phyloP scores from a whole-genome alignment of 92 coral and sea anemone species.

The Pocillopora meandrina region DNA sequence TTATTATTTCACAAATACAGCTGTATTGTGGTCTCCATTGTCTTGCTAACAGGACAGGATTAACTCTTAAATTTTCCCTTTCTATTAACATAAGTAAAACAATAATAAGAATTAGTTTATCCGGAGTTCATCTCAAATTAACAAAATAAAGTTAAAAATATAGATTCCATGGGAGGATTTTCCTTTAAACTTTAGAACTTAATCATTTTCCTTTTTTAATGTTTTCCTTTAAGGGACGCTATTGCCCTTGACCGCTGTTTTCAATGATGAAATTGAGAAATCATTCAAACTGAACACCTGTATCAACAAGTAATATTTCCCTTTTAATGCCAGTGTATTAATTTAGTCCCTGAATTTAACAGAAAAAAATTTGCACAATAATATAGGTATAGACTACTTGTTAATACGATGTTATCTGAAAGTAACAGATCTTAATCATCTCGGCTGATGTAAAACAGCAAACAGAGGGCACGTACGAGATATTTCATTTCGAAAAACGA shows the following conservation, averaged over 20 bases:
- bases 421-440: background rate
- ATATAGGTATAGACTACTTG: conserved; percentile 13
- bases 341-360: conserved; percentile 15
- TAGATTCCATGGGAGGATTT: background rate
- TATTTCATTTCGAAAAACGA: conserved; percentile 1
- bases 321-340: conserved; percentile 3
- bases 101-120: background rate
- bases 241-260: background rate
- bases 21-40: background rate
- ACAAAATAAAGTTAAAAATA: background rate
- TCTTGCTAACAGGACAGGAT: conserved; percentile 11
- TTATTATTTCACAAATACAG: conserved; percentile 15
- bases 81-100: background rate
- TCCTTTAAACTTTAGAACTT: too few species aligned
- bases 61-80: background rate
- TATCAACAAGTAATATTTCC: background rate
- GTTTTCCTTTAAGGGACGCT: too few species aligned
- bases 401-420: conserved; percentile 9
- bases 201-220: too few species aligned
- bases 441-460: conserved; percentile 6
- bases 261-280: background rate
- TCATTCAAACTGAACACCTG: background rate
- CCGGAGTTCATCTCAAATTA: background rate
- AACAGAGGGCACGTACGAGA: conserved; percentile 14
- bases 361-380: conserved; percentile 26